phyloP scores from a whole-genome alignment of 2,888 invertebrate species.

The Ametastegia equiseti region DNA sequence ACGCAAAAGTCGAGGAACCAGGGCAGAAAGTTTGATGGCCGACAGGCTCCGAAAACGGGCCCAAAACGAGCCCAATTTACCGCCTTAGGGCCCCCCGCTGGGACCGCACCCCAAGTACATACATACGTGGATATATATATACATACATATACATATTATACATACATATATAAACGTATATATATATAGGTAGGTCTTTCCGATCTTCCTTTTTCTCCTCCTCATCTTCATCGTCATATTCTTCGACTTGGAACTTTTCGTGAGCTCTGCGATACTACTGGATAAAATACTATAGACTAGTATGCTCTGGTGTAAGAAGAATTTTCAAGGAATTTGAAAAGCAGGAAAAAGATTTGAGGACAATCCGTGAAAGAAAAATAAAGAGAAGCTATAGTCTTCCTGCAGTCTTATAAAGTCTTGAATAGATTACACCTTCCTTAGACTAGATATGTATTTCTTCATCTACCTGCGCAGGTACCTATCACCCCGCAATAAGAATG shows the following conservation, averaged over 20 bases:
- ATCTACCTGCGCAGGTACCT: too few species aligned
- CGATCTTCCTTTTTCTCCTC: not conserved
- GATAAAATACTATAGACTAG: not conserved
- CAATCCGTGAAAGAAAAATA: not conserved
- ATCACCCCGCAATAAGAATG: not conserved
- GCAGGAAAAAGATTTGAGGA: not conserved
- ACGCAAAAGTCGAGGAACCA: slow-evolving; percentile 24
- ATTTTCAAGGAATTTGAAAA: slow-evolving; percentile 11
- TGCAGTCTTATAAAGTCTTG: not conserved
- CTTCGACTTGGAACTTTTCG: not conserved
- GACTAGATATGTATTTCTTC: slow-evolving; percentile 34
- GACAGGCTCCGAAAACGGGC: slow-evolving; percentile 26
- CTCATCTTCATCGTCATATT: too few species aligned
- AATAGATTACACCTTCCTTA: slow-evolving; percentile 9
- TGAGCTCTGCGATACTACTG: not conserved
- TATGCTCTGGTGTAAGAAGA: not conserved
- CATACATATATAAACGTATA: not conserved
- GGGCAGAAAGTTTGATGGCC: slow-evolving; percentile 41
- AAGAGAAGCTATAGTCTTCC: not conserved
- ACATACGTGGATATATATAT: not conserved
- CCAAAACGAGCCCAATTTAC: slow-evolving; percentile 47
- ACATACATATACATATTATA: too few species aligned
- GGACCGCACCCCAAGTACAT: slow-evolving; percentile 39
- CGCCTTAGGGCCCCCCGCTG: slow-evolving; percentile 36
- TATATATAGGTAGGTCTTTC: not conserved